Percentiles rank a stretch among this genome's conserved stretches.
These are phyloP conservation scores for Hydropsyche tenuis DNA, from an alignment of 1,140 invertebrate genomes.

Conservation along the genomic window DNA sequence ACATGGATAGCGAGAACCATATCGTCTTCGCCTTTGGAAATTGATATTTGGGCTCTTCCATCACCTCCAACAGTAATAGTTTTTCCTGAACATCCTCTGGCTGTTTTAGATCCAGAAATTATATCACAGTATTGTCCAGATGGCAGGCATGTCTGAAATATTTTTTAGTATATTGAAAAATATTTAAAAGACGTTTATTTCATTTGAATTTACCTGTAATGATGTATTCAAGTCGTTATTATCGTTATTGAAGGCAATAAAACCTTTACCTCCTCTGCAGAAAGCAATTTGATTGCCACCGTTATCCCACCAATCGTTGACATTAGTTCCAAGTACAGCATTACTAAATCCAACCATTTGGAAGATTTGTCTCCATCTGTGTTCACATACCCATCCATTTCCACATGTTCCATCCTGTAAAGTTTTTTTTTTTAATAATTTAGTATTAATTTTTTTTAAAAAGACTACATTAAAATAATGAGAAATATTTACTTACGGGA, in stretches of 20 bases:
- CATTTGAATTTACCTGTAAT: slow-evolving; percentile 57
- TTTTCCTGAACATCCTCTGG: slow-evolving; percentile 67
- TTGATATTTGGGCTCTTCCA: slow-evolving; percentile 63
- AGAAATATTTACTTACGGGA: slow-evolving; percentile 52
- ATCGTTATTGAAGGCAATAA: slow-evolving; percentile 77
- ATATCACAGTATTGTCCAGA: slow-evolving; percentile 86
- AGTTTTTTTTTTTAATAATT: slow-evolving; percentile 1
- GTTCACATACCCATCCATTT: slow-evolving; percentile 89
- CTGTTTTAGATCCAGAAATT: slow-evolving; percentile 66
- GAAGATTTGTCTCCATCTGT: slow-evolving; percentile 83
- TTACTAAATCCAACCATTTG: slow-evolving; percentile 83
- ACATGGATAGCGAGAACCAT: slow-evolving; percentile 71
- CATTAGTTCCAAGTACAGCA: slow-evolving; percentile 61
- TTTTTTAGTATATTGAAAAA: neutral
- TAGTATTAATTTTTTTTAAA: neutral
- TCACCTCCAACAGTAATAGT: slow-evolving; percentile 62
- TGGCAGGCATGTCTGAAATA: slow-evolving; percentile 72
- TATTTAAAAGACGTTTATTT: neutral
- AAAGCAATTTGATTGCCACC: slow-evolving; percentile 79
- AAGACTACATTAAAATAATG: no score
- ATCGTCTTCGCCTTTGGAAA: slow-evolving; percentile 62
- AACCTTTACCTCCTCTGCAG: slow-evolving; percentile 72
- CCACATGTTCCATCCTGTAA: slow-evolving; percentile 69
- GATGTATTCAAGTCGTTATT: slow-evolving; percentile 63
- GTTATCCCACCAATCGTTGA: slow-evolving; percentile 78